Conservation (phyloP, 2,113 vertebrate species). For the Puffinus mauretanicus region DNA sequence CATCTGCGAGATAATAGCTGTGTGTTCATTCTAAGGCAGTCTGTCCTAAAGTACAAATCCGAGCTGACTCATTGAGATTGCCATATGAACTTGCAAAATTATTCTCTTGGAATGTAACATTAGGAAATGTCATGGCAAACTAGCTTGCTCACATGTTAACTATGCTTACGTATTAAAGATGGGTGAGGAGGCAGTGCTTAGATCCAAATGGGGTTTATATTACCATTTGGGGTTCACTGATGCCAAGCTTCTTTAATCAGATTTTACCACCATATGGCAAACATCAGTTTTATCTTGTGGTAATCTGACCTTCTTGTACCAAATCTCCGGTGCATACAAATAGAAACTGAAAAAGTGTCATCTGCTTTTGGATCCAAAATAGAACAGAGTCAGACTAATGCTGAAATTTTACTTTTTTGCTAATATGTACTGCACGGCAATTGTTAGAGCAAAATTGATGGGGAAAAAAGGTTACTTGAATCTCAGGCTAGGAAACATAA, state of each 20-base stretch:
- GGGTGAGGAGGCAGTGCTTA: not conserved
- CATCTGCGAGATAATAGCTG: not conserved
- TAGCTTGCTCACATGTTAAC: not conserved
- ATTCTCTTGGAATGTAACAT: not conserved
- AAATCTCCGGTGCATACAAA: not conserved
- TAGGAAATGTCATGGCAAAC: not conserved
- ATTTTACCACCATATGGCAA: not conserved
- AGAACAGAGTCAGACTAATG: not conserved
- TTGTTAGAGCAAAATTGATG: not conserved
- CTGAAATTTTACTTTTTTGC: not conserved
- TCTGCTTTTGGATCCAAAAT: not conserved
- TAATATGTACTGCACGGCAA: not conserved
- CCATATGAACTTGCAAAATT: not conserved
- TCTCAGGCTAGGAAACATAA: not conserved
- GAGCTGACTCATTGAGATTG: not conserved
- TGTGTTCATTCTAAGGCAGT: conserved; percentile 1
- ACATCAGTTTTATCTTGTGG: not conserved
- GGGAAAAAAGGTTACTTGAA: not conserved
- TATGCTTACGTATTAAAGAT: not conserved
- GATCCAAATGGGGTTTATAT: not conserved
- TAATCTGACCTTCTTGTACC: not conserved
- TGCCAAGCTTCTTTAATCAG: not conserved
- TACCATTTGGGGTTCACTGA: not conserved
- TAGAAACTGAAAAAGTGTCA: not conserved
- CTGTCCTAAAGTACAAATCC: not conserved